Base-by-base conservation (phyloP, 2,888 invertebrate genomes). In the Timandra comae region DNA sequence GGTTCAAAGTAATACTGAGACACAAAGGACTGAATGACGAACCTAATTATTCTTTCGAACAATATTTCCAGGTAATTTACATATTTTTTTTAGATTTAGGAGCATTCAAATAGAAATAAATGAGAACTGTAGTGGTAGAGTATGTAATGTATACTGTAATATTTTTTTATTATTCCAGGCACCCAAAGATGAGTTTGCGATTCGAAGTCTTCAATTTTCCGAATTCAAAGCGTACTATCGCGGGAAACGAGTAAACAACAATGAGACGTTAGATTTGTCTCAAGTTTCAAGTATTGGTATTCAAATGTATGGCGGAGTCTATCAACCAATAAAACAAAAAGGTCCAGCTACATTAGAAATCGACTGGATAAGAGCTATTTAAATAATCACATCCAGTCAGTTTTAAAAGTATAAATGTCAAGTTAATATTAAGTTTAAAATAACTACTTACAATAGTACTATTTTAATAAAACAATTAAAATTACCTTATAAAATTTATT, bases 251-350 rank as follows among this genome's bases (percentile, higher is more conserved):
- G 71, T 87, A n/a, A 85, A 82, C 38, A 76, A 86, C 39, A 87
- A 86, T 7, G 88, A 88, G 49, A 82, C 88, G 1, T 63, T 91
- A 10, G 89, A 91, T 55, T 67, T 74, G 26, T 68, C 86, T 1
- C 80, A 87, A 49, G 84, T 91, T 12, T 88, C 89, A 2, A 88
- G 87, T 63, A 75, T 91, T 41, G 91, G 90, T 3, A 63, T 91
- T 25, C 91, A 91, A 73, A 84, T 90, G 54, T 89, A 88, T 50
- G 91, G 91, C 10, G 91, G 91, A 7, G 90, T 91, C 39, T 91
- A 91, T 56, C 76, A 82, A 46, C 84, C 87, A 4, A 65, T 86
- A 9, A 90, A 91, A 58, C 91, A 91, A 54, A 85, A 77, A 52
- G 91, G 91, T 0, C 88, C 88, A 5, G 89, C 89, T 2, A 86